Evolutionary conservation across 2,113 vertebrate species (phyloP).

Genomic region (Origma solitaria): DNA sequence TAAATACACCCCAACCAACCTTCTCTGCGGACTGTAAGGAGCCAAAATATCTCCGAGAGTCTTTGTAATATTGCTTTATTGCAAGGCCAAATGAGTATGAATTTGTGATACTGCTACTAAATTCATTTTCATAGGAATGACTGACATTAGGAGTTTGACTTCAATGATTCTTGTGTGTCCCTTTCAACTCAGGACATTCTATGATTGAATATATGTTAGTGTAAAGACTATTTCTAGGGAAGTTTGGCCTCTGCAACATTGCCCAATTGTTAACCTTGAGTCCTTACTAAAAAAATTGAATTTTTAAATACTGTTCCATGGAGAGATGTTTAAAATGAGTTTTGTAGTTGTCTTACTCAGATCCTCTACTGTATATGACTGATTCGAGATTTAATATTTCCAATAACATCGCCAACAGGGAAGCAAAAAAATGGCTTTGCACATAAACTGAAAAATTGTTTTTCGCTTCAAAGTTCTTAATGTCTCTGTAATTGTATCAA

Average conservation of each 20-base stretch:
- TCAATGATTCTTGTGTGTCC: neutral
- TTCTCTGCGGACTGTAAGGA: neutral
- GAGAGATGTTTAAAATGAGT: neutral
- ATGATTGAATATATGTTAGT: neutral
- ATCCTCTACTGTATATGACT: neutral
- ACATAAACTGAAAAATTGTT: neutral
- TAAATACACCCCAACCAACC: accelerated
- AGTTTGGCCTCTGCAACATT: neutral
- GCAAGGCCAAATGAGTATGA: neutral
- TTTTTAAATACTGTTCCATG: neutral
- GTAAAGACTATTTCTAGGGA: neutral
- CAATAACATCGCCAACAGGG: neutral
- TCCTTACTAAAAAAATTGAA: neutral
- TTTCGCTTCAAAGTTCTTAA: neutral
- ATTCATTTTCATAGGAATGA: neutral
- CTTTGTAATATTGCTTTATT: neutral
- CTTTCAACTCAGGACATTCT: neutral
- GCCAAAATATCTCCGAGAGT: neutral
- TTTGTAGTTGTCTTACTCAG: neutral
- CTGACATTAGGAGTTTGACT: neutral
- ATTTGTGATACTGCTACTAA: neutral
- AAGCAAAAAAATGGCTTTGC: neutral
- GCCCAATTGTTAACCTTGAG: neutral
- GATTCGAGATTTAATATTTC: neutral
- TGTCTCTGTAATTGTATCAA: neutral